phyloP scores from a whole-genome alignment of 2,888 invertebrate genomes.

The Epiperipatus broadwayi region DNA sequence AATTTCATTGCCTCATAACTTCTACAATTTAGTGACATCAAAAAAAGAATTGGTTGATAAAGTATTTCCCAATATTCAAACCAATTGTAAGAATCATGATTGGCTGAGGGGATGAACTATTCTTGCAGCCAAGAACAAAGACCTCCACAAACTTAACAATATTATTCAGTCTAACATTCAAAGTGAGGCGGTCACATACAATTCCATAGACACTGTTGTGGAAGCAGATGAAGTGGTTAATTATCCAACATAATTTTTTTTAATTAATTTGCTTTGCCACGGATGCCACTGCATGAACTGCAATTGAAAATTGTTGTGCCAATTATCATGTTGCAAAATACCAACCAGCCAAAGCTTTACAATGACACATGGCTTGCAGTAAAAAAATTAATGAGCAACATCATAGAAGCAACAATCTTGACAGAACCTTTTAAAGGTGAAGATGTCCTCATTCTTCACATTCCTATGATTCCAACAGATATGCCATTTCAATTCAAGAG shows the following conservation, averaged over 20 bases:
- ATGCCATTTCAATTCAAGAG: too few species aligned
- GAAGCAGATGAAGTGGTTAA: too few species aligned
- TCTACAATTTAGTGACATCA: too few species aligned
- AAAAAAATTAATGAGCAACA: too few species aligned
- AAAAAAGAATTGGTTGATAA: slow-evolving; percentile 9
- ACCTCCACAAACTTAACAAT: slow-evolving; percentile 10
- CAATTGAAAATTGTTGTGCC: slow-evolving; percentile 18
- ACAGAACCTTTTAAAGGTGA: too few species aligned
- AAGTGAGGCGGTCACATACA: too few species aligned
- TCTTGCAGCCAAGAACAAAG: slow-evolving; percentile 18
- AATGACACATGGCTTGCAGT: slow-evolving; percentile 20
- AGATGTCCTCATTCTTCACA: too few species aligned
- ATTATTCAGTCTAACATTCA: too few species aligned
- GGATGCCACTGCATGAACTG: slow-evolving; percentile 18
- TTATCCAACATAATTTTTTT: too few species aligned
- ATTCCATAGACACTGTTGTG: too few species aligned
- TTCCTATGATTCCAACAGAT: too few species aligned
- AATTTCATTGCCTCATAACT: slow-evolving; percentile 7
- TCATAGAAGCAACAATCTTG: too few species aligned
- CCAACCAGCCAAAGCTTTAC: slow-evolving; percentile 19
- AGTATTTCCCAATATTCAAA: slow-evolving; percentile 13
- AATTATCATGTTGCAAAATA: slow-evolving; percentile 19
- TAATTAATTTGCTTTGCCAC: slow-evolving; percentile 17
- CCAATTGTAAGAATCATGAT: slow-evolving; percentile 14
- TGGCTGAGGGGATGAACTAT: slow-evolving; percentile 18